A percentile compares a stretch with the other conserved stretches of the same genome.
Conservation (phyloP, 2,113 vertebrate genomes). For the Piprites chloris region DNA sequence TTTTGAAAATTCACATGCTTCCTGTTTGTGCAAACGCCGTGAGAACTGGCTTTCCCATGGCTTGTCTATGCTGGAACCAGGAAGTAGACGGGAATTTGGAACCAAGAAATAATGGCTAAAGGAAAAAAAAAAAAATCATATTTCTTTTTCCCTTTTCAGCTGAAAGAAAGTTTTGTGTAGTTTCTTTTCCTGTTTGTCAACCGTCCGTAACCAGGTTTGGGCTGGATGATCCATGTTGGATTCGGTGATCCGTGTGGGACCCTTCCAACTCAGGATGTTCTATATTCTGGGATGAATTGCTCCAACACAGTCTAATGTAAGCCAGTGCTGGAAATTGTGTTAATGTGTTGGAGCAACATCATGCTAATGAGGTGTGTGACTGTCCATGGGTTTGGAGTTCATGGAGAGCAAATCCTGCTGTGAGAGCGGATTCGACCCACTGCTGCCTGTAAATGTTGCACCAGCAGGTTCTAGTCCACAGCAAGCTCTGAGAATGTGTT, state of each 20-base stretch:
- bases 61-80: constrained; percentile 29
- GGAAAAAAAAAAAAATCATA: not conserved
- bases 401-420: not conserved
- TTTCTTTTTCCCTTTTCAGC: not conserved
- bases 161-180: not conserved
- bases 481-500: rapidly evolving
- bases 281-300: rapidly evolving
- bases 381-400: not conserved
- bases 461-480: not conserved
- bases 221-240: not conserved
- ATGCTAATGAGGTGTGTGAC: not conserved
- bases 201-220: not conserved
- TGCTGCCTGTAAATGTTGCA: not conserved
- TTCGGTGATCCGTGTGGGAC: not conserved
- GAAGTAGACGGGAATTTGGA: constrained; percentile 27
- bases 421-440: not conserved
- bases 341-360: not conserved
- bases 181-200: not conserved
- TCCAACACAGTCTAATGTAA: not conserved
- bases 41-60: constrained; percentile 63
- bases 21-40: constrained; percentile 60
- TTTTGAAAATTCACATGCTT: constrained; percentile 60
- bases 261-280: not conserved
- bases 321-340: not conserved
- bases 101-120: not conserved